Evolutionary conservation across 2,888 invertebrate species (phyloP), one percentile per base, ranked within the genome.

Genomic region (Nasonia oneida): DNA sequence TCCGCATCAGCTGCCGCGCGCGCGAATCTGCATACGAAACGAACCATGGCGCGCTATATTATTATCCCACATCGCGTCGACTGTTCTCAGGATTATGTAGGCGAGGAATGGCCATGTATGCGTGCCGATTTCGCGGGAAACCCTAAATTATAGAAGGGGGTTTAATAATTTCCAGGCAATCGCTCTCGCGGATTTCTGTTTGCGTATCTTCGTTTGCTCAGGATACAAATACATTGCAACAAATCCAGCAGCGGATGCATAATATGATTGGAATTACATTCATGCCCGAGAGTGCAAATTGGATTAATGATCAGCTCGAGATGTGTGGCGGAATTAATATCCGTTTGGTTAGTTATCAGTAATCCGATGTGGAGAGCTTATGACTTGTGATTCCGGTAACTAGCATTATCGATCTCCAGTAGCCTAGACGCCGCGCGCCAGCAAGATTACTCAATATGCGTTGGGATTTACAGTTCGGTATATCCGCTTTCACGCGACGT

Each of bases 301-400:
- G 78, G 78, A 47, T 67, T 67, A 78, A 78, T 78, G 67, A 78
- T 78, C 67, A 78, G 78, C 67, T 64, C 29, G 67, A 78, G 78
- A 78, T 67, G 78, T 67, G 67, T 47, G 67, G 67, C n/a, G 47
- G 67, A 78, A 78, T 64, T 78, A 78, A 78, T 78, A 78, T 78
- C 78, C 78, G 67, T 78, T 78, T 18, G 67, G 78, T 67, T 67
- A 78, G 78, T 67, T 78, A 47, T 33, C 39, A 12, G 29, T 67
- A 67, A 42, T 78, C 39, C 37, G 53, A 23, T 42, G 39, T 73
- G 29, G 67, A 37, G 76, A 78, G 78, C 67, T 47, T 78, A 47
- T 42, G 67, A 67, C 78, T 78, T 47, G 47, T 78, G 67, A 78
- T 76, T 76, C 76, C 61, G 76, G 76, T 76, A 78, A 78, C 64